phyloP scores from a whole-genome alignment of 2,888 invertebrate genomes.

The Ischnus inquisitorius region DNA sequence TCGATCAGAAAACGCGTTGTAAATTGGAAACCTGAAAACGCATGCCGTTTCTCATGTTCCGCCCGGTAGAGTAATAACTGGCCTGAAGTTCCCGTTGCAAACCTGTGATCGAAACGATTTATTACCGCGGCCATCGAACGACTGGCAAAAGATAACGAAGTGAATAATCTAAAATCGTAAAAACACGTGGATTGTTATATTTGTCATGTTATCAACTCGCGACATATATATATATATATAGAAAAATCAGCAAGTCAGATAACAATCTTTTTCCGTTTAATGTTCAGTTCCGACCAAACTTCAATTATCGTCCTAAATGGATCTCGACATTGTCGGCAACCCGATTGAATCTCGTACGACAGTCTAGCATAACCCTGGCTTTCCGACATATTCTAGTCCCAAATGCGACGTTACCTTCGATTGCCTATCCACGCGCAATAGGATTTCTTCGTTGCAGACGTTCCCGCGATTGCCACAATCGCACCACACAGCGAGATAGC shows the following conservation, averaged over 20 bases:
- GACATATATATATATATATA: not conserved
- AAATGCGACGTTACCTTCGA: constrained; percentile 4
- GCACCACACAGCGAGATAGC: not conserved
- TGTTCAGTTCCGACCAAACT: constrained; percentile 10
- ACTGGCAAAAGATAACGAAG: too few relatives aligned
- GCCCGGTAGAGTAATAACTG: too few relatives aligned
- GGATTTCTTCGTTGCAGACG: too few relatives aligned
- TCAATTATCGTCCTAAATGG: constrained; percentile 3
- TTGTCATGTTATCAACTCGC: not conserved
- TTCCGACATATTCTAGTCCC: not conserved
- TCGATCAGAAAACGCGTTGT: too few relatives aligned
- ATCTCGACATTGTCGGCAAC: constrained; percentile 12
- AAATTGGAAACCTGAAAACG: too few relatives aligned
- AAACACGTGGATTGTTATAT: too few relatives aligned
- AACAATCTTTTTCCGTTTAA: not conserved
- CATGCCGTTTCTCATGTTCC: too few relatives aligned
- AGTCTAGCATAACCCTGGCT: not conserved
- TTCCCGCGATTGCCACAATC: not conserved
- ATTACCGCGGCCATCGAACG: too few relatives aligned
- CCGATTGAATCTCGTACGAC: constrained; percentile 27
- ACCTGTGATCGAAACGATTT: too few relatives aligned
- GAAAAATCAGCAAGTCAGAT: not conserved
- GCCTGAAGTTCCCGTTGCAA: too few relatives aligned
- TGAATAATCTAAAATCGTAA: too few relatives aligned
- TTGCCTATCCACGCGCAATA: not conserved